Percentiles rank a stretch among this genome's conserved stretches.
Conservation (phyloP, 2,113 vertebrate genomes). For the Neogobius melanostomus region DNA sequence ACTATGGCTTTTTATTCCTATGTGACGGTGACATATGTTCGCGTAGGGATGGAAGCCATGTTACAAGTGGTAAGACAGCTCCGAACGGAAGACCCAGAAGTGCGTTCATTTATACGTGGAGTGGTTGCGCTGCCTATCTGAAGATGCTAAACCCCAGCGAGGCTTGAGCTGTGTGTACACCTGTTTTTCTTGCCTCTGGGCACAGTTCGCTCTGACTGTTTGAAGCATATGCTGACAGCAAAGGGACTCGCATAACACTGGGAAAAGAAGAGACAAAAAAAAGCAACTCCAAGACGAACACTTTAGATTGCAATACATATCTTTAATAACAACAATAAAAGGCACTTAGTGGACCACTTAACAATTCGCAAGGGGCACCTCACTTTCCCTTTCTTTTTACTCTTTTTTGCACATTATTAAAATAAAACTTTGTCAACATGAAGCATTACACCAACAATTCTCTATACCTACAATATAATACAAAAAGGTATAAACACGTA, state of each 20-base stretch:
- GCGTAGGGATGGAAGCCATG: conserved; percentile 99
- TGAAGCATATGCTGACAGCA: conserved; percentile 63
- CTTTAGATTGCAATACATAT: conserved; percentile 71
- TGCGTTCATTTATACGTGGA: conserved; percentile 37
- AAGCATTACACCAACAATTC: conserved; percentile 89
- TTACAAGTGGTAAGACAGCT: conserved; percentile 94
- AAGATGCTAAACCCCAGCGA: conserved; percentile 33
- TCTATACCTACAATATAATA: conserved; percentile 89
- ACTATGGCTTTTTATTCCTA: conserved; percentile 99
- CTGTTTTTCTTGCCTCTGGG: conserved; percentile 62
- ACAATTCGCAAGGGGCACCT: conserved; percentile 77
- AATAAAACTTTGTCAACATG: conserved; percentile 90
- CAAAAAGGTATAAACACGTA: conserved; percentile 88
- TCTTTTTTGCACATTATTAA: conserved; percentile 88
- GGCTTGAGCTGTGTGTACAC: conserved; percentile 56
- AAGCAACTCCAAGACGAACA: conserved; percentile 49
- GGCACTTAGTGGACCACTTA: conserved; percentile 84
- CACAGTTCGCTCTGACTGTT: conserved; percentile 43
- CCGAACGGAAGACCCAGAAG: conserved; percentile 63
- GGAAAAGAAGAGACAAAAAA: conserved; percentile 47
- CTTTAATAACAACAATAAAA: conserved; percentile 83
- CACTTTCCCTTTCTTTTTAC: conserved; percentile 78
- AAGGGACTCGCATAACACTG: conserved; percentile 46
- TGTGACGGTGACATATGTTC: conserved; percentile 97
- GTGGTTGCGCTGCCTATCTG: conserved; percentile 39